Percentiles rank a stretch among this genome's conserved stretches.
Conservation (phyloP, 2,113 vertebrate species). For the Coptodon bakossiorum region DNA sequence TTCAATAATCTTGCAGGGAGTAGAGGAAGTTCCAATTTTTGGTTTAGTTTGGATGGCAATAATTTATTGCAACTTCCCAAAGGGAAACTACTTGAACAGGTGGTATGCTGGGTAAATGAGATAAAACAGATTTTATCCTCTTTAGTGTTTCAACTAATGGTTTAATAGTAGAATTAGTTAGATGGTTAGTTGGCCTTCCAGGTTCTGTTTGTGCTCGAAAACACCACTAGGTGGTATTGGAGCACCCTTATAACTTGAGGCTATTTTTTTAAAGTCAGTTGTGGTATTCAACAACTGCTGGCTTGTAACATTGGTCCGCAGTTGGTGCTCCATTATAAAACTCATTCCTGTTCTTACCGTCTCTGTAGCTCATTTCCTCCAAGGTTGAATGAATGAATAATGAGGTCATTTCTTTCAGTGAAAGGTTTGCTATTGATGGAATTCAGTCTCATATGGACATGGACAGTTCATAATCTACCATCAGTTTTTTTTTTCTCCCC, state of each 20-base stretch:
- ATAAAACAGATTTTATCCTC: neutral
- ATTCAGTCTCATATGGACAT: neutral
- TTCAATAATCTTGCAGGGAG: neutral
- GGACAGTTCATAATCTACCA: neutral
- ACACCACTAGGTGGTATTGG: conserved; percentile 48
- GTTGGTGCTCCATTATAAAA: neutral
- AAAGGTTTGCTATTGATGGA: neutral
- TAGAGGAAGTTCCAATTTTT: neutral
- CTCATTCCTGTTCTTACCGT: neutral
- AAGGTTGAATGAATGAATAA: conserved; percentile 6
- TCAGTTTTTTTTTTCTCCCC: neutral
- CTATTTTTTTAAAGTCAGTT: neutral
- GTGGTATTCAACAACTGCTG: neutral
- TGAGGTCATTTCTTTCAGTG: neutral
- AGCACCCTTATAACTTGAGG: neutral
- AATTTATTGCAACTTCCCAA: neutral
- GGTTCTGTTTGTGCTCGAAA: neutral
- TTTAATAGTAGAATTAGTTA: neutral
- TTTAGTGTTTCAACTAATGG: neutral
- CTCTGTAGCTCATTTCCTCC: conserved; percentile 1
- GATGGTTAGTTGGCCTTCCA: neutral
- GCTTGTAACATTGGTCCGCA: neutral
- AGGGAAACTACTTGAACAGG: neutral
- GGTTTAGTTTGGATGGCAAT: neutral
- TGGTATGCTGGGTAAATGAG: neutral